These are phyloP conservation scores for Diabrotica undecimpunctata DNA, from an alignment of 1,140 invertebrate species.

Conservation along the genomic window DNA sequence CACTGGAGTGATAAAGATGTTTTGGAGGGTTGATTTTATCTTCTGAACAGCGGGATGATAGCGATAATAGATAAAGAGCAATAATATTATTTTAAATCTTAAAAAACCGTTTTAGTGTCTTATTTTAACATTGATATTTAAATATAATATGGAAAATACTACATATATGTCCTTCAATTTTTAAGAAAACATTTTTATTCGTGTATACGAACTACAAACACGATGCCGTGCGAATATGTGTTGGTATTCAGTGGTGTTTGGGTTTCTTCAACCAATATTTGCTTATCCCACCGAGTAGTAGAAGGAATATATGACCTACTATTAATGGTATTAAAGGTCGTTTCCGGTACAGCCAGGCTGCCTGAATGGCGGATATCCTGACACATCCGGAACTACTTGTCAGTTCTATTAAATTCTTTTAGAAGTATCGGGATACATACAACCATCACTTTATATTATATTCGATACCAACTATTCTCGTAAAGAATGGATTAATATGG, in stretches of 20 bases:
- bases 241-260: slow-evolving; percentile 7
- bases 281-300: slow-evolving; percentile 10
- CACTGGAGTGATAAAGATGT: too few species aligned
- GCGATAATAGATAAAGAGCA: too few species aligned
- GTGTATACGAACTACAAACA: too few species aligned
- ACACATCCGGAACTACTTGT: slow-evolving; percentile 13
- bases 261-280: slow-evolving; percentile 11
- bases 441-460: neutral
- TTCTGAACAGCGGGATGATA: too few species aligned
- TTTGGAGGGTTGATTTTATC: too few species aligned
- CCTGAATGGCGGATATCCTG: slow-evolving; percentile 10
- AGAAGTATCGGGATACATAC: neutral
- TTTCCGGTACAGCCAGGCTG: slow-evolving; percentile 5
- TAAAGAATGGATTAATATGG: neutral
- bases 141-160: too few species aligned
- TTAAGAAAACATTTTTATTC: too few species aligned
- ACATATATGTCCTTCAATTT: too few species aligned
- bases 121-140: too few species aligned
- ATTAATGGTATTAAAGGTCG: slow-evolving; percentile 10
- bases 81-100: too few species aligned
- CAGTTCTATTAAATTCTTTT: slow-evolving; percentile 4
- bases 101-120: too few species aligned
- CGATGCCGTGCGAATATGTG: slow-evolving; percentile 7
- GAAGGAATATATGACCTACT: slow-evolving; percentile 16
- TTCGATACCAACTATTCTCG: neutral